Evolutionary conservation across 1,140 invertebrate species (phyloP).

Genomic region (Ceratina australensis): DNA sequence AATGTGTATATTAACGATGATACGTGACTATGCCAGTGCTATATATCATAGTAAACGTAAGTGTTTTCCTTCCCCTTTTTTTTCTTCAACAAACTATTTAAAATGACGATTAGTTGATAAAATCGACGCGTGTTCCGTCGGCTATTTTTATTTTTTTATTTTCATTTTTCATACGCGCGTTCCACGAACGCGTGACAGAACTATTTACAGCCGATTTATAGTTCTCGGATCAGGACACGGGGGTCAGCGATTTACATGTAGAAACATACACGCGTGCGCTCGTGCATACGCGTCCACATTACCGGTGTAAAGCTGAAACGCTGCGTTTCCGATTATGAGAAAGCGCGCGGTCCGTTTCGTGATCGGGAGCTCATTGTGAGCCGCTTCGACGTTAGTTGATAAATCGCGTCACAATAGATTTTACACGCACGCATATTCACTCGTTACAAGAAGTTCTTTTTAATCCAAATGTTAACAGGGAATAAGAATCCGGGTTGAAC

Average conservation of each 20-base stretch:
- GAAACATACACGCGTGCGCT: background rate
- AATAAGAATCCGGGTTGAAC: too few relatives aligned
- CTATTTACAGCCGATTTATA: constrained; percentile 36
- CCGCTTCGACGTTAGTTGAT: background rate
- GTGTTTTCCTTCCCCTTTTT: constrained; percentile 65
- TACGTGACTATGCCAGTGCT: constrained; percentile 74
- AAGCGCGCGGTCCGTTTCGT: constrained; percentile 13
- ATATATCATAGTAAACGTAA: constrained; percentile 75
- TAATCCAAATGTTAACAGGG: too few relatives aligned
- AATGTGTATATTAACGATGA: constrained; percentile 20
- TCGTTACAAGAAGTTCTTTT: too few relatives aligned
- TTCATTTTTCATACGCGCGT: constrained; percentile 53
- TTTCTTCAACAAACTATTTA: constrained; percentile 70
- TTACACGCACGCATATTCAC: too few relatives aligned
- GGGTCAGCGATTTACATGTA: too few relatives aligned
- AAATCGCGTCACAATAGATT: too few relatives aligned
- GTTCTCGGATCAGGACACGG: constrained; percentile 13
- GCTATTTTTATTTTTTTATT: constrained; percentile 50
- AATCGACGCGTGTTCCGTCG: constrained; percentile 44
- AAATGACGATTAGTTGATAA: constrained; percentile 51
- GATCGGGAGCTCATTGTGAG: background rate
- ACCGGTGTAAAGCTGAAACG: constrained; percentile 21
- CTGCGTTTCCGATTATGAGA: constrained; percentile 16
- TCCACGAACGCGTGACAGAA: constrained; percentile 48
- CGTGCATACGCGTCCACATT: background rate